Base-by-base conservation (phyloP, 2,888 invertebrate species). In the Euzophera pinguis region DNA sequence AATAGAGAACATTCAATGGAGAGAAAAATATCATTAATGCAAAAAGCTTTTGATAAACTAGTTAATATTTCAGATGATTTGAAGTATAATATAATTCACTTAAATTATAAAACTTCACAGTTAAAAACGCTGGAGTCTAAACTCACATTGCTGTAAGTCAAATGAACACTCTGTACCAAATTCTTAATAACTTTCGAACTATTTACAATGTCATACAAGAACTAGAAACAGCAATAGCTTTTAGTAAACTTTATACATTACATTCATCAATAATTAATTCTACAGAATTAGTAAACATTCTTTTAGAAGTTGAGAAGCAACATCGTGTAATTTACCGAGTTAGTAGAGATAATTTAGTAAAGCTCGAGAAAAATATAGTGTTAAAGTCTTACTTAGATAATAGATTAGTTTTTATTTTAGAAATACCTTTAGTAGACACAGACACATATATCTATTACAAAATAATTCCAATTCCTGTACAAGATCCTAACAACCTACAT, bases 201-300 rank as follows among this genome's bases (percentile, higher is more conserved):
- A 52, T 56, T 50, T 53, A 53, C 35, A 17, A 41, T 7, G 29
- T 53, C 14, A 38, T 57, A 4, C 42, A 55, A 7, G 56, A 57
- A 41, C 17, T 55, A 14, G 54, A 57, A 50, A 59, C 59, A 4
- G 53, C 55, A n/a, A 52, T 57, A 12, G 59, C 59, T 8, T 59
- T 55, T 38, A 54, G 53, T 14, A 57, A 54, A 37, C 6, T 54
- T 12, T 8, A 39, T 16, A 52, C 45, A 0, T 38, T 59, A 52
- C 59, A 59, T 14, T 34, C 56, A 47, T 53, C 54, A 8, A 43
- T 58, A 32, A 50, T 58, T 14, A 56, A 58, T 16, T 56, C 54
- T 6, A 58, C 54, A 1, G 50, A 56, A 47, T 22, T 58, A 13
- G 13, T 56, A 13, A 41, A 53, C 16, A 35, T 52, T 1, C 29